Base-by-base conservation (phyloP, 1,140 invertebrate genomes). In the Drosophila paulistorum region DNA sequence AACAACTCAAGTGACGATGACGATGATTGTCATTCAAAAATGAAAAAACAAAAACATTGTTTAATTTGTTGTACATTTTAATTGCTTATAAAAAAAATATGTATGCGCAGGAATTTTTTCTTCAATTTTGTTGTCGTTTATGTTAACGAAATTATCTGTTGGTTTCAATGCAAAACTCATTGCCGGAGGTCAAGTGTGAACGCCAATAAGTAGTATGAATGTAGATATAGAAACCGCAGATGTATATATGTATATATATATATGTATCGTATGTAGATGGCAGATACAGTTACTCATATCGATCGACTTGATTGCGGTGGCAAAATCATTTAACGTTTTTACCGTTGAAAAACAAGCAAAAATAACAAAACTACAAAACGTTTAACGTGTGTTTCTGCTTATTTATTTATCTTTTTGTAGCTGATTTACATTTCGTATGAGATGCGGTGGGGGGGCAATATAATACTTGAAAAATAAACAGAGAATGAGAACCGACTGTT, bases 281-380 rank as follows among this genome's bases (percentile, higher is more conserved):
- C 17, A 75, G 72, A 75, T 76, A 76, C 73, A 64, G 77, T 80
- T 87, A 86, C 81, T 70, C 65, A 74, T 81, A 76, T 76, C 68
- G 54, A 23, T 51, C 45, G 45, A 6, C 41, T 74, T 83, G 69
- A 58, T 51, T 80, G 70, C 77, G 79, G 79, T 83, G 72, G 79
- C 79, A 77, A 51, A 78, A 86, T 82, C 82, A 79, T 86, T 86
- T 82, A 86, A 87, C 79, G 79, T 73, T 87, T 87, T 77, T 79
- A 81, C 65, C 75, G 78, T 63, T 85, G 68, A 75, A 67, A 64
- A 76, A 76, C 63, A 71, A 60, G 20, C 20, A 59, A 35, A 51
- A 11, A 14, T 13, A 17, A 45, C 20, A 60, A 30, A 35, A 48
- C 60, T 54, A 60, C 66, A 67, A 63, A 77, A 62, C 75, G 64